phyloP scores from a whole-genome alignment of 2,888 invertebrate species.

The Leptinotarsa rubiginosa region DNA sequence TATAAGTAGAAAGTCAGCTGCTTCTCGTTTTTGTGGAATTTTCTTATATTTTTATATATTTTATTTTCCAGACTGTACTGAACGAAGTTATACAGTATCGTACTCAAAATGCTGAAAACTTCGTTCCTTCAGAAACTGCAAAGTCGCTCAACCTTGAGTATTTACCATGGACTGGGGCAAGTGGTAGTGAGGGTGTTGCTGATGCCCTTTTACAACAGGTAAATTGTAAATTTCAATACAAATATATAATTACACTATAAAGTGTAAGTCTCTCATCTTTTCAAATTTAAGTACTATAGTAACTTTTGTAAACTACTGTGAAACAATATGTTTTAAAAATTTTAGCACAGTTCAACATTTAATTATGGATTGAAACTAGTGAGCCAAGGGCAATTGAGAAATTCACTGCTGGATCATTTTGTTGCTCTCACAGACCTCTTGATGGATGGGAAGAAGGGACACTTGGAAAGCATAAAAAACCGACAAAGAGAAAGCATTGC shows the following conservation, averaged over 20 bases:
- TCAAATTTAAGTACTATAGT: no score
- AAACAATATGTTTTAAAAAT: conserved; percentile 34
- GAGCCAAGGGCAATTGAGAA: conserved; percentile 70
- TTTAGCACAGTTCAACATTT: conserved; percentile 64
- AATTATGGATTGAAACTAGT: conserved; percentile 71
- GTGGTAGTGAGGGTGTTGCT: conserved; percentile 69
- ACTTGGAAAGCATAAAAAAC: conserved; percentile 75
- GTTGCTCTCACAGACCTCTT: conserved; percentile 78
- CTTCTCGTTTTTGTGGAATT: no score
- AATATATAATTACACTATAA: no score
- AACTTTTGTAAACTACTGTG: conserved; percentile 12
- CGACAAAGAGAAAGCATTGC: conserved; percentile 70
- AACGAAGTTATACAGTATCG: conserved; percentile 75
- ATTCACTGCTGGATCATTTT: conserved; percentile 76
- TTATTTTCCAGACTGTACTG: conserved; percentile 69
- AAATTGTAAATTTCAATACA: conserved; percentile 20
- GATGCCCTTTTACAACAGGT: conserved; percentile 68
- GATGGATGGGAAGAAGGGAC: conserved; percentile 78
- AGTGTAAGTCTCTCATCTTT: no score
- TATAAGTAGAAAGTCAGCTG: no score
- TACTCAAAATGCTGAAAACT: conserved; percentile 70
- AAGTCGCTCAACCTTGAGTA: conserved; percentile 70
- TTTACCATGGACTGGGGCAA: conserved; percentile 81
- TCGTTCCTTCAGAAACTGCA: conserved; percentile 64
- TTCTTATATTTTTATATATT: no score